Percentiles rank a stretch among this genome's conserved stretches.
Evolutionary conservation across 2,888 invertebrate species (phyloP).

Genomic region (Dasypolia templi): DNA sequence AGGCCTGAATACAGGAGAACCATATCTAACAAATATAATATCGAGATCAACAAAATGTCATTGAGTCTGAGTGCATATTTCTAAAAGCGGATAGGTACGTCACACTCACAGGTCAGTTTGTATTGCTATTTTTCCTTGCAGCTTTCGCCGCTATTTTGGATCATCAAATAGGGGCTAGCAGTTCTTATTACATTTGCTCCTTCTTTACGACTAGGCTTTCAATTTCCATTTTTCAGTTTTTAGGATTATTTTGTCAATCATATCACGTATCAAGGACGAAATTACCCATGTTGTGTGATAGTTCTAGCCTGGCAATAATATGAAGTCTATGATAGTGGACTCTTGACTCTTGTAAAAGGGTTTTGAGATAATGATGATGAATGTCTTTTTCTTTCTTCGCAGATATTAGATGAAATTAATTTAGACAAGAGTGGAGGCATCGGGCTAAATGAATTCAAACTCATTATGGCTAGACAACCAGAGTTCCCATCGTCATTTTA

Average conservation of each 20-base stretch:
- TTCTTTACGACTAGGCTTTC: neutral
- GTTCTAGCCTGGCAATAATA: neutral
- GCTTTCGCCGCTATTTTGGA: conserved; percentile 22
- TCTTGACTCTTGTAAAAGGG: neutral
- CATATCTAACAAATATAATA: conserved; percentile 4
- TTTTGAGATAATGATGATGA: neutral
- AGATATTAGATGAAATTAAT: conserved; percentile 92
- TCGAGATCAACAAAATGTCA: conserved; percentile 4
- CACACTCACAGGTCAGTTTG: neutral
- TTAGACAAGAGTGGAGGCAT: conserved; percentile 90
- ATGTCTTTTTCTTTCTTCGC: conserved; percentile 67
- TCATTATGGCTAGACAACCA: conserved; percentile 91
- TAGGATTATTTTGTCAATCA: neutral
- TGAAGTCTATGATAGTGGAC: neutral
- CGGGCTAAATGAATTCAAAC: conserved; percentile 90
- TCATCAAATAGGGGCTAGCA: neutral
- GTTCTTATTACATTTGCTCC: neutral
- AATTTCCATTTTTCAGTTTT: neutral
- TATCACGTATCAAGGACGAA: neutral
- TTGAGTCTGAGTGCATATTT: neutral
- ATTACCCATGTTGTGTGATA: neutral
- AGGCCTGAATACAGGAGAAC: neutral
- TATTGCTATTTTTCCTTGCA: conserved; percentile 9
- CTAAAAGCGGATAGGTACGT: neutral
- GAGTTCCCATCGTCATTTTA: conserved; percentile 91